Percentiles rank a stretch among this genome's conserved stretches.
These are phyloP conservation scores for Ondatra zibethicus DNA, from an alignment of 2,113 vertebrate genomes.

Conservation along the genomic window DNA sequence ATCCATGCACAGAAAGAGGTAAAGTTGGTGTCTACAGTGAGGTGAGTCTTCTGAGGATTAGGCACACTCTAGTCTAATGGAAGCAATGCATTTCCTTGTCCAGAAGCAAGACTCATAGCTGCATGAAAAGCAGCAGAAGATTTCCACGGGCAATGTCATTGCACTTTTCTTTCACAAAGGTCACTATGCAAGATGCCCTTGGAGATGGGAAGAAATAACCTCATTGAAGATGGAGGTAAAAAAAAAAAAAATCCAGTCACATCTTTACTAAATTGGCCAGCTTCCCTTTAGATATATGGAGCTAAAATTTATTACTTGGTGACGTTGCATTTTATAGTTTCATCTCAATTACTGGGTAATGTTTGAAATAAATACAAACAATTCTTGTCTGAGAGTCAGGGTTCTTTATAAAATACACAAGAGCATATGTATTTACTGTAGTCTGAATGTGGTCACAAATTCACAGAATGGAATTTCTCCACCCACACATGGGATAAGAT, in stretches of 20 bases:
- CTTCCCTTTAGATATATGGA: not conserved
- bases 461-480: not conserved
- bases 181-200: constrained; percentile 62
- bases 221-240: not conserved
- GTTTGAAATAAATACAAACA: constrained; percentile 51
- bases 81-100: constrained; percentile 10
- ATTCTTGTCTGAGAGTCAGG: not conserved
- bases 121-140: constrained; percentile 50
- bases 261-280: constrained; percentile 49
- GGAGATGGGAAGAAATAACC: constrained; percentile 36
- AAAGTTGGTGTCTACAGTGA: not conserved
- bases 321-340: not conserved
- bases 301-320: not conserved
- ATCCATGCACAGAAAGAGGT: not conserved
- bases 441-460: not conserved
- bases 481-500: no score
- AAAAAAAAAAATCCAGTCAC: not conserved
- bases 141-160: constrained; percentile 61
- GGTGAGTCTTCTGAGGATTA: not conserved
- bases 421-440: not conserved
- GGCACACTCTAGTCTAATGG: not conserved
- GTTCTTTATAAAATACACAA: constrained; percentile 41
- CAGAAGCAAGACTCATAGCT: constrained; percentile 57
- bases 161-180: constrained; percentile 57
- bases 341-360: constrained; percentile 12